Percentiles rank a stretch among this genome's conserved stretches.
These are phyloP conservation scores for Carollia perspicillata DNA, from an alignment of 2,113 vertebrate species.

Conservation along the genomic window DNA sequence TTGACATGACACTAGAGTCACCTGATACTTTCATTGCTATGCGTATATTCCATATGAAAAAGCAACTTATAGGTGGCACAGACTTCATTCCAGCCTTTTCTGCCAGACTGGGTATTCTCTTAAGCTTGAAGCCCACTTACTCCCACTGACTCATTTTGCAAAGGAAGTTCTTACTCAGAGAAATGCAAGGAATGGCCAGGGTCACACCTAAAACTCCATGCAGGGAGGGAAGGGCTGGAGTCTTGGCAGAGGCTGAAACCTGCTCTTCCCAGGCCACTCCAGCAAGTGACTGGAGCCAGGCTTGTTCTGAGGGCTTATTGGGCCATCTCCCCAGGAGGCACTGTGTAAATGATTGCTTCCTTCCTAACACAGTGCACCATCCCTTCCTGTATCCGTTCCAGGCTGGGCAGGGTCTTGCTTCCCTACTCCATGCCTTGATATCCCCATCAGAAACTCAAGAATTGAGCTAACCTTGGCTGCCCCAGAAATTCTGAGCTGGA, in stretches of 20 bases:
- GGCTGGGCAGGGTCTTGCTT: not conserved
- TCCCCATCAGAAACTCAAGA: not conserved
- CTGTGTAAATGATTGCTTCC: not conserved
- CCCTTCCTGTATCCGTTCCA: not conserved
- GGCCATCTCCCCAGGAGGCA: not conserved
- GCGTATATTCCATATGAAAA: fast-evolving
- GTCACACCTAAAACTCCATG: not conserved
- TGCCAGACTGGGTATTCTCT: not conserved
- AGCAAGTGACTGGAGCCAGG: not conserved
- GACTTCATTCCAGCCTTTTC: not conserved
- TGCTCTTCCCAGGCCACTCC: not conserved
- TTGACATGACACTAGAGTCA: fast-evolving
- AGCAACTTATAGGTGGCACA: not conserved
- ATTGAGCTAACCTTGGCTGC: not conserved
- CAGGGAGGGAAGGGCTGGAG: fast-evolving
- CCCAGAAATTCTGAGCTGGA: not conserved
- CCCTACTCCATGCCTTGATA: not conserved
- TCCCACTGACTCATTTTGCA: not conserved
- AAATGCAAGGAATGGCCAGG: not conserved
- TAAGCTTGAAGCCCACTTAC: not conserved
- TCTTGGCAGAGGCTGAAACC: not conserved
- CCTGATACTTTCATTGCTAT: not conserved
- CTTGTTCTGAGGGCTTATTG: not conserved
- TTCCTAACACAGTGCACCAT: not conserved
- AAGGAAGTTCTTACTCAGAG: not conserved